Percentiles rank a stretch among this genome's conserved stretches.
Conservation (phyloP, 1,140 invertebrate species). For the Leptinotarsa texana region DNA sequence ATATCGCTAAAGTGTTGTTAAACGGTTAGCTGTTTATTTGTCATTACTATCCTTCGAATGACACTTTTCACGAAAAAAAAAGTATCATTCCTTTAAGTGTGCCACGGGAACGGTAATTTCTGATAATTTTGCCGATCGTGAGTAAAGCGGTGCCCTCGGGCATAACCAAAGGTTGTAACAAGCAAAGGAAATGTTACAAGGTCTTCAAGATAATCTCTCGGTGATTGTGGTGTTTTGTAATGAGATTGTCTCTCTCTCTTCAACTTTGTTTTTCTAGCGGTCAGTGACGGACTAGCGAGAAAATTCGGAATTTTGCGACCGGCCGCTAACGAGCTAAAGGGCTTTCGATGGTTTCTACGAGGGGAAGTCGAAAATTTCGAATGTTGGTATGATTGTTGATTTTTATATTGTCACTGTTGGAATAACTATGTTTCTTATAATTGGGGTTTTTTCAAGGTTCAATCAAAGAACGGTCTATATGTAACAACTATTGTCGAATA, state of each 20-base stretch:
- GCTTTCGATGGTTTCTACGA: too few relatives aligned
- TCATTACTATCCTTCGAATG: background rate
- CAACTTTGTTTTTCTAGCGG: constrained; percentile 21
- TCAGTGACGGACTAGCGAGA: constrained; percentile 25
- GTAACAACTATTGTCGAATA: too few relatives aligned
- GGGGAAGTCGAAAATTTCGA: too few relatives aligned
- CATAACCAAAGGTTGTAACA: constrained; percentile 44
- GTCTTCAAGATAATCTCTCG: constrained; percentile 49
- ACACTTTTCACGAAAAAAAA: background rate
- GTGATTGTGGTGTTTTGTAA: constrained; percentile 49
- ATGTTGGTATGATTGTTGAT: too few relatives aligned
- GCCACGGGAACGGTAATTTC: background rate
- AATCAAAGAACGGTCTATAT: too few relatives aligned
- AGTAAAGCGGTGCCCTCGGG: constrained; percentile 39
- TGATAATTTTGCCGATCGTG: constrained; percentile 20
- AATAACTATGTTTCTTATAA: too few relatives aligned
- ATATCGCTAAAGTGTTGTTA: too few relatives aligned
- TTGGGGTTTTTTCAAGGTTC: too few relatives aligned
- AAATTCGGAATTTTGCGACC: too few relatives aligned
- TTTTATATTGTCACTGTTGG: too few relatives aligned
- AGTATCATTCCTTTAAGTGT: background rate
- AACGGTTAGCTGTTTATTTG: too few relatives aligned
- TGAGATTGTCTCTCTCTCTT: constrained; percentile 34
- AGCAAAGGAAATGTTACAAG: constrained; percentile 50
- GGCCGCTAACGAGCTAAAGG: too few relatives aligned